Percentiles rank a stretch among this genome's conserved stretches.
Evolutionary conservation across 2,797 vertebrate species (phyloP).

Genomic region (Parotocinclus haroldoi): DNA sequence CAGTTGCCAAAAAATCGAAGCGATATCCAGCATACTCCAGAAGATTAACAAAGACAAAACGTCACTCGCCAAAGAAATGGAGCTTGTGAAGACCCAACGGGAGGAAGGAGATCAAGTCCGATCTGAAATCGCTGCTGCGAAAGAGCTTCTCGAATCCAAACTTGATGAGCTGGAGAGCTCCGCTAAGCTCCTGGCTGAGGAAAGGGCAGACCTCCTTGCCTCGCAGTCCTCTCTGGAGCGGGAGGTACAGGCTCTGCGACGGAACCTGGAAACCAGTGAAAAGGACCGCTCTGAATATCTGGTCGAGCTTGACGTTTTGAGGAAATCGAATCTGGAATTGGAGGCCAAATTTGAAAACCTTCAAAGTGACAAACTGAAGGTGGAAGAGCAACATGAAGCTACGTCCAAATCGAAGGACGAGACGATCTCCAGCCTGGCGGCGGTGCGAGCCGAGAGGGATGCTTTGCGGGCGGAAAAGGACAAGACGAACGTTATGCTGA

Average conservation of each 20-base stretch:
- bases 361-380: constrained; percentile 62
- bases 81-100: constrained; percentile 61
- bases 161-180: constrained; percentile 65
- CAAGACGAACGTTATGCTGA: constrained; percentile 73
- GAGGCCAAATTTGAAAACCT: constrained; percentile 55
- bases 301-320: constrained; percentile 62
- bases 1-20: constrained; percentile 58
- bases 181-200: constrained; percentile 55
- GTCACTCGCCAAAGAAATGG: constrained; percentile 61
- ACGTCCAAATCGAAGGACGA: constrained; percentile 68
- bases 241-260: constrained; percentile 66
- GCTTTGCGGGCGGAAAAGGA: constrained; percentile 76
- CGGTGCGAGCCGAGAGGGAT: constrained; percentile 71
- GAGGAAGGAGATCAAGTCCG: constrained; percentile 65
- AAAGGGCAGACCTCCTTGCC: constrained; percentile 68
- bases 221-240: constrained; percentile 59
- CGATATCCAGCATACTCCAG: constrained; percentile 42
- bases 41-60: constrained; percentile 63
- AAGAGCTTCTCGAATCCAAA: constrained; percentile 59
- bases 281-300: constrained; percentile 58
- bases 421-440: constrained; percentile 66
- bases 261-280: constrained; percentile 56
- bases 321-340: constrained; percentile 56
- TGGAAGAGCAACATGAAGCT: constrained; percentile 63
- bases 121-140: constrained; percentile 60